A percentile compares a stretch with the other conserved stretches of the same genome.
Conservation (phyloP, 2,888 invertebrate species). For the Eledone cirrhosa region DNA sequence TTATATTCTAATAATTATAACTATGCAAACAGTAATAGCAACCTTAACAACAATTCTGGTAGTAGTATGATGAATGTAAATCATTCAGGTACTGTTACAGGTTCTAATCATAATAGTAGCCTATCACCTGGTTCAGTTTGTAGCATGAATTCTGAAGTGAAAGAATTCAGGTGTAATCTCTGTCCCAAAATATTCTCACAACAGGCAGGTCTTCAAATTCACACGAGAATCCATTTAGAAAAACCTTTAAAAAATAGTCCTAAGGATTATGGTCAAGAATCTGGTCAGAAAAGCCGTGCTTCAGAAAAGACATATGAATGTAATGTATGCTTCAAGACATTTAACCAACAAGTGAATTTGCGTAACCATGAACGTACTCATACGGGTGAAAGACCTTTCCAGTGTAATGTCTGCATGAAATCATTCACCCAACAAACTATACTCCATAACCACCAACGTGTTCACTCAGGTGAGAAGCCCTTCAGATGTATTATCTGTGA, state of each 20-base stretch:
- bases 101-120: neutral
- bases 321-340: neutral
- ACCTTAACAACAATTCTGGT: neutral
- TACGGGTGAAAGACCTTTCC: neutral
- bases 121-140: too few species aligned
- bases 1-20: neutral
- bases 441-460: conserved; percentile 20
- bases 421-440: conserved; percentile 9
- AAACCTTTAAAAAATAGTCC: neutral
- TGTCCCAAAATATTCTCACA: conserved; percentile 14
- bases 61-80: neutral
- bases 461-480: conserved; percentile 17
- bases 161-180: neutral
- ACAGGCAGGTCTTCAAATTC: neutral
- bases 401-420: conserved; percentile 13
- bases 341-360: conserved; percentile 7
- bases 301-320: neutral
- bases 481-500: neutral
- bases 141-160: neutral
- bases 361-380: conserved; percentile 14
- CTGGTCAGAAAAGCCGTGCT: neutral
- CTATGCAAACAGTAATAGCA: neutral
- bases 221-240: conserved; percentile 11
- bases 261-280: conserved; percentile 8
- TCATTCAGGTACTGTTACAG: neutral